Conservation (phyloP, 2,888 invertebrate species). For the Leistus spinibarbis region DNA sequence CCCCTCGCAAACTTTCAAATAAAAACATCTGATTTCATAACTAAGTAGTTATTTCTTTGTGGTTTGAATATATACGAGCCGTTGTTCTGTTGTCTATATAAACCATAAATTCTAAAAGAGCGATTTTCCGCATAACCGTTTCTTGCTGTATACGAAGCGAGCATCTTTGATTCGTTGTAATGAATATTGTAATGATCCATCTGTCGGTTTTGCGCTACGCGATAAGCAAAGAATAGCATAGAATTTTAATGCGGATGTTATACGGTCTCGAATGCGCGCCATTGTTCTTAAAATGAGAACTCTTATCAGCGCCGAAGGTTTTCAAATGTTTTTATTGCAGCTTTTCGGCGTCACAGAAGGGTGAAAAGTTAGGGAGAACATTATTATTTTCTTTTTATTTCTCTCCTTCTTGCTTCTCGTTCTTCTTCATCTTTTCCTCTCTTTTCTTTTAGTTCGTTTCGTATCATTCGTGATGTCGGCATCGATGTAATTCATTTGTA, state of each 20-base stretch:
- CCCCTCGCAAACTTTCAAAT: neutral
- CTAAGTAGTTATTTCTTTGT: neutral
- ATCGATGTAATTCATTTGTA: constrained; percentile 36
- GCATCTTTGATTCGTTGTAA: constrained; percentile 27
- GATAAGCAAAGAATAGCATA: constrained; percentile 30
- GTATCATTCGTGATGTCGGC: constrained; percentile 25
- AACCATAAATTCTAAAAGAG: neutral
- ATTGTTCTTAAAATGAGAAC: constrained; percentile 37
- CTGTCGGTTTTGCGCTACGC: constrained; percentile 3
- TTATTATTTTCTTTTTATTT: neutral
- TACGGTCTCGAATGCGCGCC: constrained; percentile 13
- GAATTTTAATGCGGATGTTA: constrained; percentile 31
- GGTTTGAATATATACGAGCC: neutral
- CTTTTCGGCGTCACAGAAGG: constrained; percentile 19
- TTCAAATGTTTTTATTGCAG: constrained; percentile 37
- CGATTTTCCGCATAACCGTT: neutral
- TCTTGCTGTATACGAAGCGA: neutral
- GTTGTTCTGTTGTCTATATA: neutral
- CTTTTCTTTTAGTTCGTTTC: constrained; percentile 3
- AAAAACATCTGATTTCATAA: neutral
- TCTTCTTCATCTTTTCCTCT: constrained; percentile 1
- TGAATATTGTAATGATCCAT: constrained; percentile 25
- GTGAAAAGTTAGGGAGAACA: neutral
- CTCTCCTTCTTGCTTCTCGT: neutral
- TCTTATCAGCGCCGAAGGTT: constrained; percentile 24